Evolutionary conservation across 2,888 invertebrate genomes (phyloP), one percentile per base, ranked within the genome.

Genomic region (Limnephilus lunatus): DNA sequence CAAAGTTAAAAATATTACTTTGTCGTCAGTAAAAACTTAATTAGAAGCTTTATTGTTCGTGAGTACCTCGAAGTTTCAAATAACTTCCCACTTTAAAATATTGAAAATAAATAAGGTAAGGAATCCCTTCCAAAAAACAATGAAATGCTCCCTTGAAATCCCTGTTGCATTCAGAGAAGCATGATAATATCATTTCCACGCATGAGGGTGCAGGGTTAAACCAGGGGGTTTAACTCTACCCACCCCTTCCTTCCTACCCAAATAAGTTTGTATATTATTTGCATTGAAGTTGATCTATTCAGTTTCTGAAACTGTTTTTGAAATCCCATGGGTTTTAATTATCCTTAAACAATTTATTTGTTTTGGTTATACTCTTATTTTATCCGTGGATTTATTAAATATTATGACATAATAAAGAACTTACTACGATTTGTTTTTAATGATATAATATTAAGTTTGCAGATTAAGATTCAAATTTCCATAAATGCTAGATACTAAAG

Each of bases 151-250:
- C 39, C 48, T 85, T 44, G 30, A 89, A 86, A 48, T 30, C 48
- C 30, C 92, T 91, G 90, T 91, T 92, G 92, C 91, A 68, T 81
- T 48, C 92, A 90, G 39, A 90, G 92, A 83, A 85, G 81, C 91
- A 92, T 89, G 89, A 68, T 93, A 93, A 93, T 93, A 91, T 93
- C 92, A 93, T 93, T 92, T 92, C 89, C 88, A 93, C 89, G 93
- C 93, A 91, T 91, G 93, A 92, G 85, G 89, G 80, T 30, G 44
- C 90, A 86, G 92, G 93, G 92, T 87, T 92, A 92, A 92, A 89
- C 92, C 91, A 86, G 48, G 44, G 86, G 48, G 44, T 44, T 35
- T 82, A 32, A 15, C 7, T 32, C 14, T 32, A 9, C 44, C 35
- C 44, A 44, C 39, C 31, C 39, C 12, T 85, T n/a, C 25, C 39